Evolutionary conservation across 2,888 invertebrate species (phyloP).

Genomic region (Sisyra nigra): DNA sequence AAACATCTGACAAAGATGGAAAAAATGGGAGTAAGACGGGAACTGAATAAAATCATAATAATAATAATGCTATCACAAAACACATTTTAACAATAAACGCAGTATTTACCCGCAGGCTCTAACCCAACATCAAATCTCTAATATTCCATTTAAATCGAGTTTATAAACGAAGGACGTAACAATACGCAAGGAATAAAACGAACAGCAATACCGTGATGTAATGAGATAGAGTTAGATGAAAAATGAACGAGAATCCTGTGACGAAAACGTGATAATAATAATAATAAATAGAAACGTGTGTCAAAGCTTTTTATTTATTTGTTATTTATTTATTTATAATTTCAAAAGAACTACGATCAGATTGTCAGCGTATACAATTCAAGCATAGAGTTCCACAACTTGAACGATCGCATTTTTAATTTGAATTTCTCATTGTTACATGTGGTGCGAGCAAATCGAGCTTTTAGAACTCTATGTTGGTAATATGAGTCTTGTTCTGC

Average conservation of each 20-base stretch:
- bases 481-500: not conserved
- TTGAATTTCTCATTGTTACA: too few species aligned
- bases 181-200: too few species aligned
- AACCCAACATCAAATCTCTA: not conserved
- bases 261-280: too few species aligned
- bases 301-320: slow-evolving; percentile 5
- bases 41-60: too few species aligned
- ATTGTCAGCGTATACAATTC: not conserved
- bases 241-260: too few species aligned
- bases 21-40: too few species aligned
- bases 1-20: too few species aligned
- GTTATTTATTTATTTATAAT: slow-evolving; percentile 2
- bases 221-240: too few species aligned
- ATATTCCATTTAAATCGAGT: slow-evolving; percentile 1
- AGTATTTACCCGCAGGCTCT: slow-evolving; percentile 4
- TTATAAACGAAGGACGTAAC: not conserved
- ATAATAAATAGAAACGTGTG: slow-evolving; percentile 7
- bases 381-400: not conserved
- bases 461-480: not conserved
- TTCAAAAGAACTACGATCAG: slow-evolving; percentile 2
- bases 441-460: too few species aligned
- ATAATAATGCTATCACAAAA: too few species aligned
- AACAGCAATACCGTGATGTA: too few species aligned
- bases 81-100: slow-evolving; percentile 3
- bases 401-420: too few species aligned